Evolutionary conservation across 2,113 vertebrate species (phyloP).

Genomic region (Lucifuga dentata): DNA sequence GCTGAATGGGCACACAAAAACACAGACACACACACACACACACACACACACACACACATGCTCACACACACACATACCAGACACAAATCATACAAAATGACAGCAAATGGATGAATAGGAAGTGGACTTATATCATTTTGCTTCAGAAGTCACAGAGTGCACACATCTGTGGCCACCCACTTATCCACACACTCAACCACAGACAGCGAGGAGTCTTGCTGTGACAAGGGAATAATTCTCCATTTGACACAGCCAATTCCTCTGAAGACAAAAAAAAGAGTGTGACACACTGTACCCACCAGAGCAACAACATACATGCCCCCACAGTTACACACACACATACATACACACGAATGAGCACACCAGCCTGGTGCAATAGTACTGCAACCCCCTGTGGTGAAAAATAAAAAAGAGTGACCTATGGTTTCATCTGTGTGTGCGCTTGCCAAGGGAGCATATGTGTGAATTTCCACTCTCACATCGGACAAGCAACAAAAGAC

Average conservation of each 20-base stretch:
- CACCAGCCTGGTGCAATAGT: slow-evolving; percentile 35
- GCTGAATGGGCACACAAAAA: slow-evolving; percentile 22
- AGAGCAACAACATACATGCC: slow-evolving; percentile 5
- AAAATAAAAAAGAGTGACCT: slow-evolving; percentile 43
- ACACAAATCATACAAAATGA: background rate
- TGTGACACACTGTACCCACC: slow-evolving; percentile 40
- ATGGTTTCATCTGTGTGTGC: slow-evolving; percentile 38
- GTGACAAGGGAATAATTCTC: slow-evolving; percentile 59
- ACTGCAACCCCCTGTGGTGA: slow-evolving; percentile 45
- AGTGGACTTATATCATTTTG: slow-evolving; percentile 21
- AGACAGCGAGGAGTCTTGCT: slow-evolving; percentile 25
- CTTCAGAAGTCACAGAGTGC: slow-evolving; percentile 35
- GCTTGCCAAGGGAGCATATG: slow-evolving; percentile 20
- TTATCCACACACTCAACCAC: slow-evolving; percentile 1
- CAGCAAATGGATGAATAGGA: slow-evolving; percentile 40
- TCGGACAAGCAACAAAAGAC: slow-evolving; percentile 50
- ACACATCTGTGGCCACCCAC: slow-evolving; percentile 56
- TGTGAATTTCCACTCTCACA: slow-evolving; percentile 57
- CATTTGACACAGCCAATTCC: slow-evolving; percentile 53
- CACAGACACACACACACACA: background rate
- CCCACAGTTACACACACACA: slow-evolving; percentile 17
- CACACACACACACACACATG: background rate
- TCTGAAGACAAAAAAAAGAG: slow-evolving; percentile 64
- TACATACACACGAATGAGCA: slow-evolving; percentile 26
- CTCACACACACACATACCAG: background rate